Percentiles rank a stretch among this genome's conserved stretches.
Evolutionary conservation across 2,888 invertebrate genomes (phyloP).

Genomic region (Bombylius discolor): DNA sequence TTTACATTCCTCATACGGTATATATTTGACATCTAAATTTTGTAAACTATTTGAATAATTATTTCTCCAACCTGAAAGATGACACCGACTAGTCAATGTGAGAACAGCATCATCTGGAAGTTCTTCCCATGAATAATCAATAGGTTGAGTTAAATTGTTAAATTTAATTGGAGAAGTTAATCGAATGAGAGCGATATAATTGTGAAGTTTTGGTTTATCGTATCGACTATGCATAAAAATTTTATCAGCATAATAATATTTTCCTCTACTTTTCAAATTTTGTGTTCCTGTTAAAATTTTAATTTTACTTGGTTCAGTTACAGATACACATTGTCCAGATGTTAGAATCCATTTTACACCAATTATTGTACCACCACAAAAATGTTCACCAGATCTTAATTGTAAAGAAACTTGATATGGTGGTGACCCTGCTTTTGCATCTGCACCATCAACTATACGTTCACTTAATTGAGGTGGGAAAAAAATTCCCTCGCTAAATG

Average conservation of each 20-base stretch:
- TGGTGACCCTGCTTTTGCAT: constrained; percentile 4
- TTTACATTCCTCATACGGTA: constrained; percentile 43
- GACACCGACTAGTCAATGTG: constrained; percentile 51
- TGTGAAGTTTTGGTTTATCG: constrained; percentile 28
- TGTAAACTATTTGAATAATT: constrained; percentile 43
- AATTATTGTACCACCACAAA: constrained; percentile 31
- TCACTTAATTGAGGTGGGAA: background rate
- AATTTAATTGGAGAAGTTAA: constrained; percentile 42
- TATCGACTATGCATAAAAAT: constrained; percentile 20
- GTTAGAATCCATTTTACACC: constrained; percentile 26
- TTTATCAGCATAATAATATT: constrained; percentile 22
- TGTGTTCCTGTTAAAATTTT: constrained; percentile 29
- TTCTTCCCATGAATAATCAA: constrained; percentile 42
- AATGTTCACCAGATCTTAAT: constrained; percentile 24
- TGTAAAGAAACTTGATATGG: constrained; percentile 33
- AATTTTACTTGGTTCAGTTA: constrained; percentile 20
- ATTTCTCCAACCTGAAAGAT: constrained; percentile 37
- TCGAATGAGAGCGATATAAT: constrained; percentile 57
- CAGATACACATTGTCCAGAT: constrained; percentile 27
- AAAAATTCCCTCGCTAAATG: no score
- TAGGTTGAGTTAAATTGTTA: constrained; percentile 40
- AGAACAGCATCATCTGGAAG: constrained; percentile 40
- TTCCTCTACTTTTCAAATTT: constrained; percentile 22
- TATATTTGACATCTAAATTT: constrained; percentile 42
- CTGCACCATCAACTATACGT: constrained; percentile 1